Percentiles rank a stretch among this genome's conserved stretches.
Conservation (phyloP, 2,113 vertebrate species). For the Bothrops jararaca region DNA sequence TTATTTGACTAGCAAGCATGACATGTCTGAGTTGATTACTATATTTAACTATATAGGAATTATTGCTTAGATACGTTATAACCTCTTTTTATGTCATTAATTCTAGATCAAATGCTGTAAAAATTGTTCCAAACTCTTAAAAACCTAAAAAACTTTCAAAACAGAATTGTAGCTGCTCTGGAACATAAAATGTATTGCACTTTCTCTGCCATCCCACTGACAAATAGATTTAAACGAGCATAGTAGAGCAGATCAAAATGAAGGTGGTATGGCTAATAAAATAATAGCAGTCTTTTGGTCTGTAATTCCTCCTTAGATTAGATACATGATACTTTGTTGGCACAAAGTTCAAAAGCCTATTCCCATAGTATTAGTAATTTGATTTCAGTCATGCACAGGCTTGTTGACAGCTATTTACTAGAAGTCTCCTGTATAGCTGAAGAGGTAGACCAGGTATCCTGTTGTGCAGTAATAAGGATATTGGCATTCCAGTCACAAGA, state of each 20-base stretch:
- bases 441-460: conserved; percentile 34
- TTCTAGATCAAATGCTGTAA: neutral
- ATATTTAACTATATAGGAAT: neutral
- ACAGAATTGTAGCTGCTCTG: neutral
- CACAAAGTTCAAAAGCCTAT: conserved; percentile 62
- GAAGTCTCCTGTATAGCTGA: conserved; percentile 51
- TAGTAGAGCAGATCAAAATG: conserved; percentile 49
- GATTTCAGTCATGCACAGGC: conserved; percentile 60
- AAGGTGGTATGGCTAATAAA: conserved; percentile 60
- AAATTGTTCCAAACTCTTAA: neutral
- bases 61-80: conserved; percentile 37
- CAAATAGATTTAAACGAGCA: conserved; percentile 47
- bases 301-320: conserved; percentile 66
- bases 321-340: conserved; percentile 66
- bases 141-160: neutral
- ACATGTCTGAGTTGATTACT: neutral
- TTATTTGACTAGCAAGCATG: neutral
- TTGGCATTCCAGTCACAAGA: conserved; percentile 39
- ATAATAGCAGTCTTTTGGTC: conserved; percentile 58
- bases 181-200: neutral
- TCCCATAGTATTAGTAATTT: conserved; percentile 65
- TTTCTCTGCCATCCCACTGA: conserved; percentile 36
- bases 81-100: neutral
- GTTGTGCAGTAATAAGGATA: conserved; percentile 43
- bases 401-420: conserved; percentile 68